phyloP scores from a whole-genome alignment of 1,140 invertebrate species.

The Hycleus cichorii region DNA sequence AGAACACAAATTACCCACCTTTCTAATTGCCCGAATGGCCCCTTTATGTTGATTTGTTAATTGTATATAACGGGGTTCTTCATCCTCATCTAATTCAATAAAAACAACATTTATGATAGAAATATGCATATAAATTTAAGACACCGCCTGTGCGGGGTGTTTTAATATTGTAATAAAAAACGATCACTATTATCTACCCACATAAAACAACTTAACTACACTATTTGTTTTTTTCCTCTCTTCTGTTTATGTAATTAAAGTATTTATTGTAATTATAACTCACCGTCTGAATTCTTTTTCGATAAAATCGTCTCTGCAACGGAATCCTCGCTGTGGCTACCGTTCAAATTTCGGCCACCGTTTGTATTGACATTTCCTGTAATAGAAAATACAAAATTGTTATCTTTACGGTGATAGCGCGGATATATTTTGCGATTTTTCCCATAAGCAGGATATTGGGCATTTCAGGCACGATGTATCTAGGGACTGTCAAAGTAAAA shows the following conservation, averaged over 20 bases:
- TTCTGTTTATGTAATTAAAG: not conserved
- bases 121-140: not conserved
- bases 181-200: no score
- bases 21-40: conserved; percentile 86
- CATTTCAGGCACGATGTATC: no score
- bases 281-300: conserved; percentile 78
- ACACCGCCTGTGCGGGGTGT: no score
- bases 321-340: conserved; percentile 69
- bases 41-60: conserved; percentile 82
- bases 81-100: conserved; percentile 63
- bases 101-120: not conserved
- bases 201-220: no score
- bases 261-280: conserved; percentile 39
- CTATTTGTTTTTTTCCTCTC: no score
- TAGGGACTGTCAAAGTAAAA: no score
- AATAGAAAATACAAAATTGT: not conserved
- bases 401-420: no score
- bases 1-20: conserved; percentile 52
- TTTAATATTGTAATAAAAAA: no score
- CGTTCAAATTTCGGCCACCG: conserved; percentile 52
- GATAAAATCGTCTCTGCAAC: conserved; percentile 66
- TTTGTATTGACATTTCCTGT: conserved; percentile 39
- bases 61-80: conserved; percentile 67
- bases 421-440: no score
- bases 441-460: no score